phyloP scores from a whole-genome alignment of 1,140 invertebrate genomes.

The Lordiphosa stackelbergi region DNA sequence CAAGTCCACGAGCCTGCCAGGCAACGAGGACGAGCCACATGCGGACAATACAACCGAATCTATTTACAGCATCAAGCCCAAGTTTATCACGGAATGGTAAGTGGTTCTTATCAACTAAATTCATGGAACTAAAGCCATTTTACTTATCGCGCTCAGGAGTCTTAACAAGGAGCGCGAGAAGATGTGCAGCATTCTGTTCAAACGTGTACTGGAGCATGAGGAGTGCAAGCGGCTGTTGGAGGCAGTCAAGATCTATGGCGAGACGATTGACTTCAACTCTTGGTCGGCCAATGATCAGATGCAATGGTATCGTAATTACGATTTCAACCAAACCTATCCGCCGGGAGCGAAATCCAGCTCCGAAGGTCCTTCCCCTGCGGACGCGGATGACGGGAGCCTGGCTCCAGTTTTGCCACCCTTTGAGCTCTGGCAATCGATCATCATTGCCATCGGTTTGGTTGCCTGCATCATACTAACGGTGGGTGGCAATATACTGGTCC shows the following conservation, averaged over 20 bases:
- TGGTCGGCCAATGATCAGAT: slow-evolving; percentile 64
- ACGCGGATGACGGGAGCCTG: slow-evolving; percentile 64
- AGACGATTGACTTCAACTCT: slow-evolving; percentile 57
- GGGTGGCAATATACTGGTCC: slow-evolving; percentile 96
- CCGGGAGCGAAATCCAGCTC: slow-evolving; percentile 34
- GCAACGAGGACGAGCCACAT: slow-evolving; percentile 50
- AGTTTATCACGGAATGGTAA: slow-evolving; percentile 84
- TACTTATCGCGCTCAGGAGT: slow-evolving; percentile 78
- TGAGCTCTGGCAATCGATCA: slow-evolving; percentile 91
- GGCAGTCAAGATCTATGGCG: slow-evolving; percentile 70
- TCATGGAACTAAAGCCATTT: not conserved
- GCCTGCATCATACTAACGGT: slow-evolving; percentile 95
- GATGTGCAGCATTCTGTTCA: slow-evolving; percentile 82
- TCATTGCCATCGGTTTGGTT: slow-evolving; percentile 93
- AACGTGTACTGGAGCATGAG: slow-evolving; percentile 79
- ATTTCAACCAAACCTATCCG: slow-evolving; percentile 50
- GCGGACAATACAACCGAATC: slow-evolving; percentile 80
- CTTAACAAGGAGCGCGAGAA: slow-evolving; percentile 81
- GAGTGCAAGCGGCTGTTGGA: slow-evolving; percentile 81
- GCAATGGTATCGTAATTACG: slow-evolving; percentile 56
- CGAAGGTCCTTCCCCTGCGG: slow-evolving; percentile 14
- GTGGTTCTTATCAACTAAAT: slow-evolving; percentile 38
- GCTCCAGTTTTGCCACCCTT: slow-evolving; percentile 88
- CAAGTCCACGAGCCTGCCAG: slow-evolving; percentile 81
- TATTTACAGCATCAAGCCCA: slow-evolving; percentile 82